These are phyloP conservation scores for Ypsolopha scabrella DNA, from an alignment of 2,888 invertebrate species.

Conservation along the genomic window DNA sequence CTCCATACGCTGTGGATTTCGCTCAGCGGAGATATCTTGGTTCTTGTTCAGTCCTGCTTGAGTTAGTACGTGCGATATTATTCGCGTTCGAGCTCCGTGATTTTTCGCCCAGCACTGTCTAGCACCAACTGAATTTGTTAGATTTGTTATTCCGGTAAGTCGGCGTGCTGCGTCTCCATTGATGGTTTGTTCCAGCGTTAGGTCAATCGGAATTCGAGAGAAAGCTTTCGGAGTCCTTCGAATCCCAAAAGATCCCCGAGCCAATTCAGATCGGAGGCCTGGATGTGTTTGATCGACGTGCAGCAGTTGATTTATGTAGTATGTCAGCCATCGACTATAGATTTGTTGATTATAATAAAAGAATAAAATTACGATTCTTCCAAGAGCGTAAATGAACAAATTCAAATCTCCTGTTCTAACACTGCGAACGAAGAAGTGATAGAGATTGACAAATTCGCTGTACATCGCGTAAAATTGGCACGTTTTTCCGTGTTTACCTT, in stretches of 20 bases:
- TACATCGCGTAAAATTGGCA: conserved; percentile 1
- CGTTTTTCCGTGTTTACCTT: conserved; percentile 1
- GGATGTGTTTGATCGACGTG: conserved; percentile 1
- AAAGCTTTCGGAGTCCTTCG: conserved; percentile 4
- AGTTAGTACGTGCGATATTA: conserved; percentile 13
- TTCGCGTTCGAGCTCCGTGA: conserved; percentile 16
- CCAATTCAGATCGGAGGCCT: neutral
- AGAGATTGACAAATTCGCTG: neutral
- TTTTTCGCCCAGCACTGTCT: conserved; percentile 14
- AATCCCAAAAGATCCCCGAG: conserved; percentile 3
- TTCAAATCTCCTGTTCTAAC: conserved; percentile 1
- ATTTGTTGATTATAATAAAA: conserved; percentile 8
- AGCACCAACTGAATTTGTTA: conserved; percentile 15
- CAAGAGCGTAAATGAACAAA: neutral
- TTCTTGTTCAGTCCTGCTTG: conserved; percentile 12
- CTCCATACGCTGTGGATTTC: conserved; percentile 8
- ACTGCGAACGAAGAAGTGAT: neutral
- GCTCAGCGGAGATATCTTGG: conserved; percentile 18
- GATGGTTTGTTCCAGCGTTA: conserved; percentile 24
- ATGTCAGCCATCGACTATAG: conserved; percentile 15
- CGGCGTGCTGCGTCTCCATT: conserved; percentile 26
- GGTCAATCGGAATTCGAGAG: conserved; percentile 10
- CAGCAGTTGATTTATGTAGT: conserved; percentile 14
- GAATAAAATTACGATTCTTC: neutral
- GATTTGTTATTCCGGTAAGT: conserved; percentile 19